Conservation (phyloP, 2,113 vertebrate species). For the Microcebus griseorufus region DNA sequence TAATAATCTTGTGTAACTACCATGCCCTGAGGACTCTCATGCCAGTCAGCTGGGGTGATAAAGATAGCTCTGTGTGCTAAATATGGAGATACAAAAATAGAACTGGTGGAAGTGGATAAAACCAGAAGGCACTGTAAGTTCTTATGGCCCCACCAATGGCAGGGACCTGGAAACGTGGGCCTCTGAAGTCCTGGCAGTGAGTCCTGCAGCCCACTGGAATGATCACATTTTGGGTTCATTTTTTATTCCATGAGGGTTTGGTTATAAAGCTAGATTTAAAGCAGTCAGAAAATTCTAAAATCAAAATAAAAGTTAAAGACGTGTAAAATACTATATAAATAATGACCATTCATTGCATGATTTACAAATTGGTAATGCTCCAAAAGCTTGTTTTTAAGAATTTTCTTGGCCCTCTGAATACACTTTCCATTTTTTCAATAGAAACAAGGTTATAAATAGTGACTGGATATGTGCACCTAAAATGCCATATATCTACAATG, state of each 20-base stretch:
- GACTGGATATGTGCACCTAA: not conserved
- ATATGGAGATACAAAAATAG: conserved; percentile 67
- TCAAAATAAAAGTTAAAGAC: conserved; percentile 47
- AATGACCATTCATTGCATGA: not conserved
- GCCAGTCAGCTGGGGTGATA: conserved; percentile 71
- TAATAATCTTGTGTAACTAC: conserved; percentile 38
- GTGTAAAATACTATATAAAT: conserved; percentile 1
- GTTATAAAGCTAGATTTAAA: conserved; percentile 33
- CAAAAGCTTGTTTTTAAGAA: conserved; percentile 20
- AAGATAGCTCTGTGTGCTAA: conserved; percentile 69
- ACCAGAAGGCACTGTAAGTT: not conserved
- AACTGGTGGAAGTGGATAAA: conserved; percentile 25
- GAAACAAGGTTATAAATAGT: conserved; percentile 27
- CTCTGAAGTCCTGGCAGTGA: not conserved
- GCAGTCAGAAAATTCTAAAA: conserved; percentile 38
- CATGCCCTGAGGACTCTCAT: conserved; percentile 66
- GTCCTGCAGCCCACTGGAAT: not conserved
- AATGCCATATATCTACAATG: not conserved
- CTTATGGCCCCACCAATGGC: not conserved
- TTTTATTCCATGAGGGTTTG: not conserved
- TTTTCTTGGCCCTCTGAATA: conserved; percentile 40
- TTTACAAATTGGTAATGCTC: not conserved
- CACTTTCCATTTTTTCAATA: conserved; percentile 28
- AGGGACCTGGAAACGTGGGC: not conserved
- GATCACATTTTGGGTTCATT: not conserved